A percentile compares a stretch with the other conserved stretches of the same genome.
Evolutionary conservation across 2,797 vertebrate genomes (phyloP).

Genomic region (Molossus molossus): DNA sequence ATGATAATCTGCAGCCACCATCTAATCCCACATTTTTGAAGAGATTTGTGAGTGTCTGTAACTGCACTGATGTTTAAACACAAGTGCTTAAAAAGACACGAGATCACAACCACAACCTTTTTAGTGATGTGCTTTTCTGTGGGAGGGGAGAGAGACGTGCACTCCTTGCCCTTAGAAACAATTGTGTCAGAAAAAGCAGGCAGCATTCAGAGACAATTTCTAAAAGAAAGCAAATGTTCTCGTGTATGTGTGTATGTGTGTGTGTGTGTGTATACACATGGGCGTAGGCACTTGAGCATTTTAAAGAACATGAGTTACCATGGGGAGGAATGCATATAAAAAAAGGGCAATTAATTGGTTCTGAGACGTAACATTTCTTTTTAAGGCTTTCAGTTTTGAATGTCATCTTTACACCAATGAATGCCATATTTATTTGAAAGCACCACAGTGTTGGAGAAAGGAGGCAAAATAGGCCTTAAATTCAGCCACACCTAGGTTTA

Average conservation of each 20-base stretch:
- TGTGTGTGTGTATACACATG: background rate
- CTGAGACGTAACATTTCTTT: background rate
- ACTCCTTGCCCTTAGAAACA: background rate
- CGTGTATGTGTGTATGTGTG: background rate
- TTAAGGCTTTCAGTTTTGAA: conserved; percentile 6
- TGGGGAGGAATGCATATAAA: background rate
- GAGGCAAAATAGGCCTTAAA: background rate
- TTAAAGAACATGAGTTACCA: background rate
- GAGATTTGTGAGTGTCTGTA: background rate
- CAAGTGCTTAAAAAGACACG: background rate
- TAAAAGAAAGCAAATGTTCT: background rate
- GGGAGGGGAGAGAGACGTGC: background rate
- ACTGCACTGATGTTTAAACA: background rate
- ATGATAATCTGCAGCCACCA: background rate
- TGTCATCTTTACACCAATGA: background rate
- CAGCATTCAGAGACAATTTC: background rate
- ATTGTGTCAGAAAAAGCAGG: background rate
- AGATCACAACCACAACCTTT: background rate
- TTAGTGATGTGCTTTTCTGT: background rate
- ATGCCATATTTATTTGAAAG: background rate
- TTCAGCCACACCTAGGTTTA: background rate
- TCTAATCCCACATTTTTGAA: background rate
- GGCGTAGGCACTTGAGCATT: background rate
- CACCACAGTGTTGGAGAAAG: background rate
- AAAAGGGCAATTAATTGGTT: background rate